phyloP scores from a whole-genome alignment of 2,113 vertebrate genomes.

The Mohoua ochrocephala region DNA sequence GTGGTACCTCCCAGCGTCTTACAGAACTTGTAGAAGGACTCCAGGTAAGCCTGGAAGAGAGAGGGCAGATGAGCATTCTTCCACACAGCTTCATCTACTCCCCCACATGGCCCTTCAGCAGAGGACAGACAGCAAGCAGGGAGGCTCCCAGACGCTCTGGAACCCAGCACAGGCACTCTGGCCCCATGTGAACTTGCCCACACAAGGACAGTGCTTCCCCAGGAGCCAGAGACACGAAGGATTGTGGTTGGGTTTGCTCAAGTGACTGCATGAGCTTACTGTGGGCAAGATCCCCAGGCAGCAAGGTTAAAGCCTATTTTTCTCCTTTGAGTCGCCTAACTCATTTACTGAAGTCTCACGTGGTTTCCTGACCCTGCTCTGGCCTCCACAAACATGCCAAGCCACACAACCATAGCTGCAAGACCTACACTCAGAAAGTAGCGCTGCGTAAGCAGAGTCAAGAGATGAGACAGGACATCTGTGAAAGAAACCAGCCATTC shows the following conservation, averaged over 20 bases:
- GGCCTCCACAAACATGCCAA: slow-evolving; percentile 42
- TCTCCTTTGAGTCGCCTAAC: not conserved
- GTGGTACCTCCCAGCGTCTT: slow-evolving; percentile 92
- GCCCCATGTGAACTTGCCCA: not conserved
- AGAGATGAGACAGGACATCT: slow-evolving; percentile 46
- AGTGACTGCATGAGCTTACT: not conserved
- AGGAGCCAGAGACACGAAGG: not conserved
- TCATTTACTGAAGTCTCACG: not conserved
- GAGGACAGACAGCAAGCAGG: not conserved
- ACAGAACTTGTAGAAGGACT: slow-evolving; percentile 98
- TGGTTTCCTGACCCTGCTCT: slow-evolving; percentile 33
- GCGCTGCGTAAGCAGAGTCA: slow-evolving; percentile 23
- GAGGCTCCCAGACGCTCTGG: not conserved
- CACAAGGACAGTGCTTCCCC: not conserved
- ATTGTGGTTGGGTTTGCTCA: not conserved
- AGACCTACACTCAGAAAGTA: not conserved
- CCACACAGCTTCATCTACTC: not conserved
- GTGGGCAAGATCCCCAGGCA: not conserved
- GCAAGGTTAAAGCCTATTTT: not conserved
- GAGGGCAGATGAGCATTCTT: not conserved
- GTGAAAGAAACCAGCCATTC: not conserved
- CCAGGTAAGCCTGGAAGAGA: slow-evolving; percentile 85
- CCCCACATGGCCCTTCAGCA: not conserved
- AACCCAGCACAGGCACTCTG: not conserved
- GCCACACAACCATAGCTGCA: slow-evolving; percentile 34